Conservation (phyloP, 1,140 invertebrate species). For the Phymastichus coffea region DNA sequence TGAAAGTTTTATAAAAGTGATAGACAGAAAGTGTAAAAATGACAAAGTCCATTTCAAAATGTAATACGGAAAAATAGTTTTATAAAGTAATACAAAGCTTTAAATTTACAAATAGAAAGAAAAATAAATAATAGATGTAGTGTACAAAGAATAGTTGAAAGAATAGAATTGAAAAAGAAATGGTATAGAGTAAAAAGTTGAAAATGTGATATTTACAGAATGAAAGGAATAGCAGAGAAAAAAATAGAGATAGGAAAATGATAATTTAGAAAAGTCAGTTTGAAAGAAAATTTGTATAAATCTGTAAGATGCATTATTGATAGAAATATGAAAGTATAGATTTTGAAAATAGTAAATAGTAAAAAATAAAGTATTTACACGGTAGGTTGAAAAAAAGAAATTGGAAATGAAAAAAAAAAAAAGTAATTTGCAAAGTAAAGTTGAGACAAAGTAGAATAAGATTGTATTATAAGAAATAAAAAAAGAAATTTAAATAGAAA, state of each 20-base stretch:
- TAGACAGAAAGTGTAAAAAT: no score
- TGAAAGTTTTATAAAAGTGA: no score
- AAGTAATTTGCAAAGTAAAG: not conserved
- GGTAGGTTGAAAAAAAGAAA: conserved; percentile 11
- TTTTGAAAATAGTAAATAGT: not conserved
- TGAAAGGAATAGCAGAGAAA: conserved; percentile 1
- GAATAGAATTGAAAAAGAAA: no score
- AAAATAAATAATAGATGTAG: no score
- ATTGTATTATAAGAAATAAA: conserved; percentile 6
- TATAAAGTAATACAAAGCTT: no score
- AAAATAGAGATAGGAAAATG: conserved; percentile 2
- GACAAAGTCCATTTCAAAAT: no score
- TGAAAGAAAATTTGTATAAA: not conserved
- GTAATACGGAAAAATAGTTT: no score
- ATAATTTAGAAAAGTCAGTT: not conserved
- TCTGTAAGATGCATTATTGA: not conserved
- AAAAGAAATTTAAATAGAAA: not conserved
- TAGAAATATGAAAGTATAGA: not conserved
- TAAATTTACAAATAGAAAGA: no score
- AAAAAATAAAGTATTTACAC: not conserved
- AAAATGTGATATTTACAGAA: no score
- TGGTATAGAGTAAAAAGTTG: no score
- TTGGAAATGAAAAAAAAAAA: conserved; percentile 13
- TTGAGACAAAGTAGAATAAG: not conserved
- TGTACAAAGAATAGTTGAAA: no score